Evolutionary conservation across 2,888 invertebrate species (phyloP).

Genomic region (Yponomeuta plumbellus): DNA sequence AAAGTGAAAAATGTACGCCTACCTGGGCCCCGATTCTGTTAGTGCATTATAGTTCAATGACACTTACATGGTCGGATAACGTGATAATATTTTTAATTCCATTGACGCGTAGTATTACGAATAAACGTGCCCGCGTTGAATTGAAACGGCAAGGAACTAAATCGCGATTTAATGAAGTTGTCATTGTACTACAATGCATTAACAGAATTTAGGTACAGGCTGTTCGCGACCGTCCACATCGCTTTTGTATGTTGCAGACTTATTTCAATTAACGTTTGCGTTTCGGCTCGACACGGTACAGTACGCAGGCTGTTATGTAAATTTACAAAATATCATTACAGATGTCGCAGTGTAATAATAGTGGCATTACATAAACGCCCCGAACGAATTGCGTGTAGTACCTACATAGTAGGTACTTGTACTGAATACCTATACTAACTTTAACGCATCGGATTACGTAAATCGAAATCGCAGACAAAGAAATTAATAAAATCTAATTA

Average conservation of each 20-base stretch:
- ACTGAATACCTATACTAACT: background rate
- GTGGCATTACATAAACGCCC: constrained; percentile 4
- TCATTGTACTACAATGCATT: no score
- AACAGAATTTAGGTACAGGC: no score
- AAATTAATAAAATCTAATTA: constrained; percentile 2
- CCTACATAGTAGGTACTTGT: background rate
- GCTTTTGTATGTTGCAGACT: background rate
- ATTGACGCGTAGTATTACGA: no score
- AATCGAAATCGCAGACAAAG: background rate
- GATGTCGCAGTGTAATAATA: constrained; percentile 8
- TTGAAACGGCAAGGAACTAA: no score
- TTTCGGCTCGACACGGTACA: background rate
- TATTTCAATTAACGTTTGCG: background rate
- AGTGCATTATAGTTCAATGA: no score
- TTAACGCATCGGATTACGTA: constrained; percentile 3
- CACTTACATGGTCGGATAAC: no score
- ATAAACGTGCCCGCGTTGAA: no score
- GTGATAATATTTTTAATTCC: no score
- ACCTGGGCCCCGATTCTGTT: no score
- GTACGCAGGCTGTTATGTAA: background rate
- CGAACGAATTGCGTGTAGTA: background rate
- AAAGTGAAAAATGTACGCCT: no score
- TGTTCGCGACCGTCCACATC: background rate
- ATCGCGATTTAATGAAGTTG: no score
- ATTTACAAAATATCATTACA: constrained; percentile 2